A percentile compares a stretch with the other conserved stretches of the same genome.
Evolutionary conservation across 1,140 invertebrate genomes (phyloP).

Genomic region (Platorchestia sp.): DNA sequence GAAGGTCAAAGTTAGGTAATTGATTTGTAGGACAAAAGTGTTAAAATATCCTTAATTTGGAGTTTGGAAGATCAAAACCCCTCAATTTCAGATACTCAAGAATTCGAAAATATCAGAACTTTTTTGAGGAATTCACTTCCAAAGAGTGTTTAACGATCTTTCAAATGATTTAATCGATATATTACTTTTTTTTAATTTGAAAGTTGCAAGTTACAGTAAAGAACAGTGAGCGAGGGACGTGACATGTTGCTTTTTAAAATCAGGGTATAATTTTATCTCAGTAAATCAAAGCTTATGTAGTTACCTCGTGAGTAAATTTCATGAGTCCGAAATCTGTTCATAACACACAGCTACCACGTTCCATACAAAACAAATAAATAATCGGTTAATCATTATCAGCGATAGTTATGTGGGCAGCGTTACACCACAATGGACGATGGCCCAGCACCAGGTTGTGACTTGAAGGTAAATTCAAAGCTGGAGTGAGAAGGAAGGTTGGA

Average conservation of each 20-base stretch:
- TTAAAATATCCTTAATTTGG: not conserved
- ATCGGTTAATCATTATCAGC: not conserved
- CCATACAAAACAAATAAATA: too few species aligned
- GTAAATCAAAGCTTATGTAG: not conserved
- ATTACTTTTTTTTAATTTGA: not conserved
- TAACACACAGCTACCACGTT: too few species aligned
- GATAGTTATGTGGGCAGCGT: not conserved
- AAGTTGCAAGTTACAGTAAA: not conserved
- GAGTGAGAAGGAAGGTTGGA: not conserved
- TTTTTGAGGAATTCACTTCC: not conserved
- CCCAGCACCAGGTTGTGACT: not conserved
- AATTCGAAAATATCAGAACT: not conserved
- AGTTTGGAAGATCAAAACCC: not conserved
- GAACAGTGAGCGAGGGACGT: not conserved
- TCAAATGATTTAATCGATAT: not conserved
- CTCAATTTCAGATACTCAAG: not conserved
- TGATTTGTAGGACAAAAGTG: not conserved
- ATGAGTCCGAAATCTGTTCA: too few species aligned
- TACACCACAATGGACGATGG: not conserved
- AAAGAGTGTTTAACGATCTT: not conserved
- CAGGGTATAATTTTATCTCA: not conserved
- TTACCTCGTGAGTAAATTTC: not conserved
- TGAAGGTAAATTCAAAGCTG: not conserved
- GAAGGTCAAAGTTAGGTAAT: not conserved
- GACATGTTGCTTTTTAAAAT: too few species aligned